Evolutionary conservation across 2,797 vertebrate species (phyloP).

Genomic region (Betta splendens): DNA sequence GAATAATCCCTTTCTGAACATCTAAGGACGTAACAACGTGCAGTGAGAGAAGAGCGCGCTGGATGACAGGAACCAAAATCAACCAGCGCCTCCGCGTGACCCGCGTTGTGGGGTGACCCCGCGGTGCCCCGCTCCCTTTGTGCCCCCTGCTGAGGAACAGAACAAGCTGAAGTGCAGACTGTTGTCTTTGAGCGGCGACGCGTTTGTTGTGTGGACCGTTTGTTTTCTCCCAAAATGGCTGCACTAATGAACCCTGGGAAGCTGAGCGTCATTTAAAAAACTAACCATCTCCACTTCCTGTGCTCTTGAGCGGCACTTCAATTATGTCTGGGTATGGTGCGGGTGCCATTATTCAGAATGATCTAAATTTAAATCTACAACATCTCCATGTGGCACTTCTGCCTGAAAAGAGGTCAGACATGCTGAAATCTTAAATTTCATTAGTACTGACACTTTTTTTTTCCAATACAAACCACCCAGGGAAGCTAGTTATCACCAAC

Average conservation of each 20-base stretch:
- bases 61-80: slow-evolving; percentile 16
- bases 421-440: slow-evolving; percentile 43
- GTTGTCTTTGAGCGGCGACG: slow-evolving; percentile 46
- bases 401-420: slow-evolving; percentile 44
- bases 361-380: slow-evolving; percentile 72
- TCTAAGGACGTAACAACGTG: slow-evolving; percentile 22
- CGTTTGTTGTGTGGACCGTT: slow-evolving; percentile 49
- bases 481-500: slow-evolving; percentile 38
- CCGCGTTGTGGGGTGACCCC: slow-evolving; percentile 41
- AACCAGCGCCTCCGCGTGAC: slow-evolving; percentile 15
- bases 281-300: slow-evolving; percentile 41
- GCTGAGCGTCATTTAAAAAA: slow-evolving; percentile 47
- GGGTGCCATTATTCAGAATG: slow-evolving; percentile 56
- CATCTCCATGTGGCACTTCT: slow-evolving; percentile 44
- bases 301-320: slow-evolving; percentile 61
- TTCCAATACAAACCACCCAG: slow-evolving; percentile 37
- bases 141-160: slow-evolving; percentile 40
- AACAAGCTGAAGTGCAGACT: slow-evolving; percentile 37
- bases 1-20: slow-evolving; percentile 55
- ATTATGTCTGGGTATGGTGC: slow-evolving; percentile 48
- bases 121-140: slow-evolving; percentile 28
- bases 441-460: slow-evolving; percentile 60
- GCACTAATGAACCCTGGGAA: slow-evolving; percentile 54
- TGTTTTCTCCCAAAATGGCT: slow-evolving; percentile 52
- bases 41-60: slow-evolving; percentile 15